Conservation (phyloP, 1,140 invertebrate species). For the Bombyx mandarina region DNA sequence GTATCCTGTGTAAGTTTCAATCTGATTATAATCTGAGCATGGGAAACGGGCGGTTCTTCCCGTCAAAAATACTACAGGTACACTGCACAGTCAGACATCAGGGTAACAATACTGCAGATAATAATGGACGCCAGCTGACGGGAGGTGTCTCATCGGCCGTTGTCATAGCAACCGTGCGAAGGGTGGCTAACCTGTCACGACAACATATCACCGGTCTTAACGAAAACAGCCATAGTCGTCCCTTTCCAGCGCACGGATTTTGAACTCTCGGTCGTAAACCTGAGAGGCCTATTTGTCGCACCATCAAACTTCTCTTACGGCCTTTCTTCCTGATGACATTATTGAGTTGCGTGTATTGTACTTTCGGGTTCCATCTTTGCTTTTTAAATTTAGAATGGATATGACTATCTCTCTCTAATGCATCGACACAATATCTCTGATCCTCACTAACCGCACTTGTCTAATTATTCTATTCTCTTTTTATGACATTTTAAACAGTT, state of each 20-base stretch:
- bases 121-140: conserved; percentile 68
- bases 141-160: conserved; percentile 60
- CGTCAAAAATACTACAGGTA: conserved; percentile 35
- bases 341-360: conserved; percentile 59
- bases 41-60: conserved; percentile 21
- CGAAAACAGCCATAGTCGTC: conserved; percentile 36
- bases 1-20: conserved; percentile 19
- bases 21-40: conserved; percentile 29
- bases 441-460: conserved; percentile 40
- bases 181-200: conserved; percentile 61
- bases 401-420: conserved; percentile 38
- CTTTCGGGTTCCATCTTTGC: conserved; percentile 67
- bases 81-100: conserved; percentile 27
- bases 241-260: conserved; percentile 28
- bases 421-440: conserved; percentile 15
- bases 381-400: conserved; percentile 66
- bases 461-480: conserved; percentile 57
- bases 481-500: conserved; percentile 57
- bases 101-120: conserved; percentile 48
- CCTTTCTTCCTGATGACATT: conserved; percentile 42
- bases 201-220: conserved; percentile 43
- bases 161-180: conserved; percentile 58
- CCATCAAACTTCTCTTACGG: conserved; percentile 33
- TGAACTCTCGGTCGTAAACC: conserved; percentile 38
- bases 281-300: conserved; percentile 39